Evolutionary conservation across 1,140 invertebrate species (phyloP), one percentile per base, ranked within the genome.

Genomic region (Bombus haemorrhoidalis): DNA sequence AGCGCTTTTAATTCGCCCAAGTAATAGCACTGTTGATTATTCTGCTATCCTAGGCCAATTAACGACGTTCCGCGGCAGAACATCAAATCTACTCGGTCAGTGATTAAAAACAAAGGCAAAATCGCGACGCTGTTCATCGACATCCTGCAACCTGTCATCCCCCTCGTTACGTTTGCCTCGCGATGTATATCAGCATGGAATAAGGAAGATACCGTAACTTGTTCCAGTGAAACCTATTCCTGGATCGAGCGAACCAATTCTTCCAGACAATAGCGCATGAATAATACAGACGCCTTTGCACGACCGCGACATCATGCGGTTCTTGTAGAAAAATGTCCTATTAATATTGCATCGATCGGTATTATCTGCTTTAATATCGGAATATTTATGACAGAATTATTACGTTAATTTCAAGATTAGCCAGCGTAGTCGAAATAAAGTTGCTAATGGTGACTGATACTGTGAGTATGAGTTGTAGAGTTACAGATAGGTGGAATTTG

Each of bases 61-160:
- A 90, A 84, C 76, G 72, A 66, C 89, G 85, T 83, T 90, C 85
- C 87, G 62, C 71, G 76, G 39, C 32, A 77, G 74, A 78, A 77
- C 86, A 76, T 89, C 79, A 73, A 43, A 81, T 89, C 88, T 89
- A 62, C 83, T 86, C 87, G 87, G 87, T 89, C 88, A 86, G 75
- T 89, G 88, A 81, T 81, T 81, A 89, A 89, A 89, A 86, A 89
- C 87, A 89, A 89, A 89, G 73, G 87, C 25, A 80, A 80, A 84
- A 72, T 71, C 83, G 76, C 83, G 84, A 85, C 83, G 53, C 39
- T 72, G 83, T 71, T 85, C 68, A 85, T 81, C 77, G 83, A 75
- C 84, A 85, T 81, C 79, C 71, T 81, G 76, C 78, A 28, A 34
- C 18, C 84, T 74, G 71, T 59, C 76, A 73, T 64, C 53, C 73